Evolutionary conservation across 2,797 vertebrate species (phyloP).

Genomic region (Bucorvus abyssinicus): DNA sequence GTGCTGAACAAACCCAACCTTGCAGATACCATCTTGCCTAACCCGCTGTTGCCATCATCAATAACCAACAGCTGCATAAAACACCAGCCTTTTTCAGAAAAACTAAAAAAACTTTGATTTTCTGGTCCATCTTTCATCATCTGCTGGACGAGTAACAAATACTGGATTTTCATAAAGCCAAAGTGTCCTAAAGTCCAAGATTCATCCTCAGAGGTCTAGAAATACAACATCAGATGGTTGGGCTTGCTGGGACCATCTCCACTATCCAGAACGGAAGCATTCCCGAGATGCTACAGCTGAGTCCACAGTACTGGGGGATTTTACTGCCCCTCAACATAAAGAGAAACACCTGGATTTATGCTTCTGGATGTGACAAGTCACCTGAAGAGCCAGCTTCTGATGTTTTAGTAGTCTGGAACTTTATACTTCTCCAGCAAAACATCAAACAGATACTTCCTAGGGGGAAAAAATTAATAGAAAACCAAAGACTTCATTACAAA

Average conservation of each 20-base stretch:
- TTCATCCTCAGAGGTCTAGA: neutral
- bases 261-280: neutral
- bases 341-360: neutral
- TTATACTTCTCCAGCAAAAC: neutral
- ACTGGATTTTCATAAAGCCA: neutral
- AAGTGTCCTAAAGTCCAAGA: neutral
- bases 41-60: neutral
- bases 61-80: neutral
- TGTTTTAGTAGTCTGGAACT: neutral
- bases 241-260: neutral
- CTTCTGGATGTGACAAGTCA: neutral
- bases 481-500: neutral
- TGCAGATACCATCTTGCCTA: neutral
- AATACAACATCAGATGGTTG: neutral
- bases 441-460: neutral
- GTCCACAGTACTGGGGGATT: neutral
- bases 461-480: neutral
- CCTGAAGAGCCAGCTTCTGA: neutral
- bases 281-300: neutral
- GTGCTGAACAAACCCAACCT: neutral
- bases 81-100: neutral
- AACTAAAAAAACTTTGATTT: neutral
- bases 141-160: neutral
- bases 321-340: neutral
- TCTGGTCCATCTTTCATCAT: neutral